Conservation (phyloP, 2,113 vertebrate species). For the Corythaixoides concolor region DNA sequence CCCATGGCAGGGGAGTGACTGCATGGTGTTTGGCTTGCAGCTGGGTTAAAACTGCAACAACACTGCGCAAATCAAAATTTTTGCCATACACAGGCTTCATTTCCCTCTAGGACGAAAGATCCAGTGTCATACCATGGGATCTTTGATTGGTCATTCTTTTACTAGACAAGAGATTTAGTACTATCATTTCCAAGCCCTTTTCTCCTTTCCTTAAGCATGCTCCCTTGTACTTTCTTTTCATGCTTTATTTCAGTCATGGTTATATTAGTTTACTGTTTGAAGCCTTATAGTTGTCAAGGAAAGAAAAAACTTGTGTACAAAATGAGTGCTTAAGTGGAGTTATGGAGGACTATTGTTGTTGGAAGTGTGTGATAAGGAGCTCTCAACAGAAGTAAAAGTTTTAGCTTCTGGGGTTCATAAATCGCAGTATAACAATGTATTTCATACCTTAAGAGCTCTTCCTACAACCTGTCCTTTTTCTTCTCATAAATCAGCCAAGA, state of each 20-base stretch:
- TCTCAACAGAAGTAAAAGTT: neutral
- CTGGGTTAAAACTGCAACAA: no score
- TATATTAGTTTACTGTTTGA: neutral
- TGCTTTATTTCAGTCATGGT: neutral
- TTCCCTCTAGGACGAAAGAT: neutral
- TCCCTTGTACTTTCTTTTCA: neutral
- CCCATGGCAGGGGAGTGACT: no score
- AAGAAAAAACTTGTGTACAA: neutral
- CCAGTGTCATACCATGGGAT: neutral
- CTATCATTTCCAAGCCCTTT: neutral
- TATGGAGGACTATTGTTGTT: neutral
- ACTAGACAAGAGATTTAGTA: neutral
- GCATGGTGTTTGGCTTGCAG: no score
- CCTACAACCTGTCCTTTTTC: neutral
- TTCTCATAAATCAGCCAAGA: neutral
- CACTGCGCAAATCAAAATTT: neutral
- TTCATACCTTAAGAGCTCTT: neutral
- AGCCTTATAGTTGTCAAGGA: neutral
- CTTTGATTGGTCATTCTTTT: neutral
- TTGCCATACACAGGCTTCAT: neutral
- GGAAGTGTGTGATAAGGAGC: neutral
- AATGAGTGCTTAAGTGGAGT: neutral
- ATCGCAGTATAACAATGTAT: neutral
- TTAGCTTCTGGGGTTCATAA: neutral
- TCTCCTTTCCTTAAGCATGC: neutral